Conservation (phyloP, 2,888 invertebrate genomes). For the Microctonus hyperodae region DNA sequence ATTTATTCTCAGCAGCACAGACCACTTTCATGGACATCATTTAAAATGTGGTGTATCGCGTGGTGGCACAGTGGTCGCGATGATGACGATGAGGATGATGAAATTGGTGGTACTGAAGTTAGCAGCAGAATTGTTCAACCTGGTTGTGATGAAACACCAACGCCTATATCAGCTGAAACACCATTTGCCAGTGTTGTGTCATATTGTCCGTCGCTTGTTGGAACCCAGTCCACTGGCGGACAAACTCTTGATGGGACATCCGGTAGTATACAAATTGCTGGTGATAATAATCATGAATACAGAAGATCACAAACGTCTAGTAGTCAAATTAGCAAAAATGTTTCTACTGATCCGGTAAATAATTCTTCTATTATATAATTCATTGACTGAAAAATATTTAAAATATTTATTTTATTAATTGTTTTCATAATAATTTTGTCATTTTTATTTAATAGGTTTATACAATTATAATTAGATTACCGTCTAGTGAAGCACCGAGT, state of each 20-base stretch:
- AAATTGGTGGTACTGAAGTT: conserved; percentile 71
- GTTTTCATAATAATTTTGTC: background rate
- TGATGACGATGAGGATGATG: conserved; percentile 80
- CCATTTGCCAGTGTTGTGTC: conserved; percentile 88
- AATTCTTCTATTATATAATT: background rate
- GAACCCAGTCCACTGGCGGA: conserved; percentile 66
- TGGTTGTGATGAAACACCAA: conserved; percentile 70
- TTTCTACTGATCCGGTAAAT: conserved; percentile 51
- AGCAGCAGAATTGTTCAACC: conserved; percentile 66
- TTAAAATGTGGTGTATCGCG: conserved; percentile 82
- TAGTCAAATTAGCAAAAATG: conserved; percentile 55
- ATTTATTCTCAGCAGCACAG: conserved; percentile 58
- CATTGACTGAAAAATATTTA: background rate
- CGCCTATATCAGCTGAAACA: conserved; percentile 85
- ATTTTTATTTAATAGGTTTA: conserved; percentile 70
- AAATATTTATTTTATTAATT: background rate
- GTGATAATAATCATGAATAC: conserved; percentile 65
- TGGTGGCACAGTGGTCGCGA: conserved; percentile 92
- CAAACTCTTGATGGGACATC: conserved; percentile 48
- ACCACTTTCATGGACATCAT: conserved; percentile 68
- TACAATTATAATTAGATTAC: conserved; percentile 90
- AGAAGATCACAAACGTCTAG: conserved; percentile 39
- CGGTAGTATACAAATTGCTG: conserved; percentile 48
- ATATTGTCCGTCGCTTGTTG: conserved; percentile 84
- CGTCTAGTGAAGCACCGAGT: conserved; percentile 73